Evolutionary conservation across 2,113 vertebrate genomes (phyloP).

Genomic region (Pseudolaguvia tuberculata): DNA sequence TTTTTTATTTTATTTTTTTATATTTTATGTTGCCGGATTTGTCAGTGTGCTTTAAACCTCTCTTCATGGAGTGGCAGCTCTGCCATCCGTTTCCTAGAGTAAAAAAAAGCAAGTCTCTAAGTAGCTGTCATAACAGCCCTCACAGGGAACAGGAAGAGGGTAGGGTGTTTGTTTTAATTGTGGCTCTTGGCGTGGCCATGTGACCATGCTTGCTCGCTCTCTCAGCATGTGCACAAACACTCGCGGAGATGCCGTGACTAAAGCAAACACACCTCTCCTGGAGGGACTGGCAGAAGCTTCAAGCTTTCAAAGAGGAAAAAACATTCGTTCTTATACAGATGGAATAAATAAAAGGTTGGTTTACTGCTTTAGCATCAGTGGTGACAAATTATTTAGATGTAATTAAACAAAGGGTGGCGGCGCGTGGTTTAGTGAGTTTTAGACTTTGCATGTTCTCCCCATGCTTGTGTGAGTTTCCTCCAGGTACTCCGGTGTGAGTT

Average conservation of each 20-base stretch:
- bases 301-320: neutral
- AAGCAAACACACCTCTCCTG: conserved; percentile 36
- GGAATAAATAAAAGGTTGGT: conserved; percentile 16
- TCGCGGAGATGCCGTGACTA: conserved; percentile 3
- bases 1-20: neutral
- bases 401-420: conserved; percentile 1
- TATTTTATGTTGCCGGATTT: neutral
- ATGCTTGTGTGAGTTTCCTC: too few relatives aligned
- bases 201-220: conserved; percentile 23
- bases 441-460: too few relatives aligned
- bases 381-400: conserved; percentile 3
- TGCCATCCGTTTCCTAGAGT: conserved; percentile 26
- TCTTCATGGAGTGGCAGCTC: neutral
- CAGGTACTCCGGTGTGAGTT: too few relatives aligned
- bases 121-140: conserved; percentile 43
- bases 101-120: conserved; percentile 31
- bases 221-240: conserved; percentile 22
- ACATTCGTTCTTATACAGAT: conserved; percentile 1
- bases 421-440: too few relatives aligned
- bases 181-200: conserved; percentile 44
- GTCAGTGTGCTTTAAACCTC: conserved; percentile 1
- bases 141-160: conserved; percentile 38
- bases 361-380: conserved; percentile 6
- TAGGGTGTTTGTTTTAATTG: conserved; percentile 59
- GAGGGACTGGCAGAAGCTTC: conserved; percentile 22